phyloP scores from a whole-genome alignment of 1,140 invertebrate genomes.

The Temnothorax curvispinosus region DNA sequence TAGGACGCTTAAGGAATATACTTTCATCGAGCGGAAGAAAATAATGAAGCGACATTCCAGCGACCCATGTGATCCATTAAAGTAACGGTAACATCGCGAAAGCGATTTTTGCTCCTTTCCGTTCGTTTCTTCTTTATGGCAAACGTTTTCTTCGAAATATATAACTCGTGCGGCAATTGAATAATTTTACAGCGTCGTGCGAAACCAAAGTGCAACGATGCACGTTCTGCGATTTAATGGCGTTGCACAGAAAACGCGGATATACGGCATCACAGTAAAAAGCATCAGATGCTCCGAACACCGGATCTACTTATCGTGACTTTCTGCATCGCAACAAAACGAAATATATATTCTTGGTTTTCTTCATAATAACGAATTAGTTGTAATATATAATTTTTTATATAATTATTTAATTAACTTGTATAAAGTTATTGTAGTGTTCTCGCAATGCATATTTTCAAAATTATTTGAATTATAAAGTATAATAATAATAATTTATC shows the following conservation, averaged over 20 bases:
- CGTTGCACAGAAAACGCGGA: slow-evolving; percentile 2
- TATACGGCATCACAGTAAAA: slow-evolving; percentile 11
- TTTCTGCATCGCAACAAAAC: background rate
- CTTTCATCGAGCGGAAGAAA: slow-evolving; percentile 16
- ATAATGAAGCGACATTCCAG: slow-evolving; percentile 5
- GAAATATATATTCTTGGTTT: background rate
- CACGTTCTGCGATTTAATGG: slow-evolving; percentile 25
- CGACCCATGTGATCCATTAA: slow-evolving; percentile 11
- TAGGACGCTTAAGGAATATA: background rate
- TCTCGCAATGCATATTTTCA: background rate
- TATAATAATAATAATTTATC: background rate
- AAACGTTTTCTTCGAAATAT: slow-evolving; percentile 13
- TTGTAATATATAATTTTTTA: background rate
- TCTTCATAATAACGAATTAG: background rate
- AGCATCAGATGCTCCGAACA: background rate
- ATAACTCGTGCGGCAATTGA: slow-evolving; percentile 18
- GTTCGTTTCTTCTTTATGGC: slow-evolving; percentile 17
- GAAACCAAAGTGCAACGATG: slow-evolving; percentile 20
- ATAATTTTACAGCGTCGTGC: slow-evolving; percentile 41
- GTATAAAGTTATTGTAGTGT: background rate
- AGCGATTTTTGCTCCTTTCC: slow-evolving; percentile 19
- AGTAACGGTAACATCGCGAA: slow-evolving; percentile 24
- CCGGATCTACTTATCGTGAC: background rate
- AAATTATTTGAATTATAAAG: background rate
- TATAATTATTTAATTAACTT: background rate